Evolutionary conservation across 2,888 invertebrate species (phyloP).

Genomic region (Mallateleia sp.): DNA sequence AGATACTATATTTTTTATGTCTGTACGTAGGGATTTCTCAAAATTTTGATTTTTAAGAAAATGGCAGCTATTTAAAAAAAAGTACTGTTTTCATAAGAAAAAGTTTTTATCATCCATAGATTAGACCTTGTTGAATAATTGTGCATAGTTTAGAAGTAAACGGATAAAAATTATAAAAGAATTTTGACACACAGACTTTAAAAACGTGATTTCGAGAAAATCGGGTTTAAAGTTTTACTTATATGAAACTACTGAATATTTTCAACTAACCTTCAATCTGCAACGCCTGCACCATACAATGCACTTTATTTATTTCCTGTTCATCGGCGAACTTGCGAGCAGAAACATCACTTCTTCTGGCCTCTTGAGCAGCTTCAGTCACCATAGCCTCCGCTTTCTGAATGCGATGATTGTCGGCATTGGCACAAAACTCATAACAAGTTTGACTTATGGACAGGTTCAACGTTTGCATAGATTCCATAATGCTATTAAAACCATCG

Average conservation of each 20-base stretch:
- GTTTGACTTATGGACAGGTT: conserved; percentile 38
- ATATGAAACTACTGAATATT: too few relatives aligned
- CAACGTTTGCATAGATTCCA: conserved; percentile 8
- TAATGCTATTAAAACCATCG: conserved; percentile 32
- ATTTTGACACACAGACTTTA: conserved; percentile 30
- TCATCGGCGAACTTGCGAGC: too few relatives aligned
- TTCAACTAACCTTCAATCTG: conserved; percentile 19
- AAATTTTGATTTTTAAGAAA: conserved; percentile 16
- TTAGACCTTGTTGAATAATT: conserved; percentile 29
- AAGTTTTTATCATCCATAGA: conserved; percentile 2
- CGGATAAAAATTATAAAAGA: conserved; percentile 35
- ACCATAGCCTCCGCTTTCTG: background rate
- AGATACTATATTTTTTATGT: too few relatives aligned
- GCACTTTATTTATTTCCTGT: too few relatives aligned
- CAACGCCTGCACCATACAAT: conserved; percentile 15
- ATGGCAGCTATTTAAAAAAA: conserved; percentile 12
- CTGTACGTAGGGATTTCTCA: conserved; percentile 8
- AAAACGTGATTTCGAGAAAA: conserved; percentile 10
- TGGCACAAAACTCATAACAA: conserved; percentile 22
- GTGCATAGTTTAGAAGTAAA: conserved; percentile 3
- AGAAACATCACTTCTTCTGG: background rate
- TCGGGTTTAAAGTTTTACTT: too few relatives aligned
- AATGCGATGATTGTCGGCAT: too few relatives aligned
- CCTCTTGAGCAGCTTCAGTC: background rate
- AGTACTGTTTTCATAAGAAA: background rate